These are phyloP conservation scores for Coryphaenoides rupestris DNA, from an alignment of 2,113 vertebrate genomes.

Conservation along the genomic window DNA sequence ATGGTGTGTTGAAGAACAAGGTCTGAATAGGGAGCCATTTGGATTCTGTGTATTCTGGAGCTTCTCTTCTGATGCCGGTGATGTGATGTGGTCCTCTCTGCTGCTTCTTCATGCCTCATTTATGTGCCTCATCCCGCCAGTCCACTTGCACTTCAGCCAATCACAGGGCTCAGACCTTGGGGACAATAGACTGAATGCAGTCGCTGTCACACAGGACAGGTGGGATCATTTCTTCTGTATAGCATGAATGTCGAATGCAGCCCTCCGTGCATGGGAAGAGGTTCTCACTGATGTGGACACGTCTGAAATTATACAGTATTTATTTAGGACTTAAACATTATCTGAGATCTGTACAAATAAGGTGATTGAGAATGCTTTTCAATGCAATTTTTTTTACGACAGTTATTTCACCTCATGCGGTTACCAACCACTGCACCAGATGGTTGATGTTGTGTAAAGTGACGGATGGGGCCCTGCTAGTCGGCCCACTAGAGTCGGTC, in stretches of 20 bases:
- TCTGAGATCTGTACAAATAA: too few species aligned
- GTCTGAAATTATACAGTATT: too few species aligned
- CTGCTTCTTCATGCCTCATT: slow-evolving; percentile 42
- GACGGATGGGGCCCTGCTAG: slow-evolving; percentile 27
- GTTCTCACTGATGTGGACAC: slow-evolving; percentile 44
- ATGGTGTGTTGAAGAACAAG: slow-evolving; percentile 63
- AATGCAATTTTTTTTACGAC: too few species aligned
- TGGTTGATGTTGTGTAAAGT: slow-evolving; percentile 44
- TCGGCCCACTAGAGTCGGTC: too few species aligned
- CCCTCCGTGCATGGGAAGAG: slow-evolving; percentile 57
- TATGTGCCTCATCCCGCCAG: slow-evolving; percentile 42
- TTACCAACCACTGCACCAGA: slow-evolving; percentile 44
- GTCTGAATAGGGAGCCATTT: slow-evolving; percentile 64
- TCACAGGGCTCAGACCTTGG: slow-evolving; percentile 35
- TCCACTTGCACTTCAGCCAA: slow-evolving; percentile 51
- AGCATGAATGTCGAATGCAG: slow-evolving; percentile 43
- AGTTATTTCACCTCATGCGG: slow-evolving; percentile 2
- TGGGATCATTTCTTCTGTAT: slow-evolving; percentile 60
- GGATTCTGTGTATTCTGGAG: slow-evolving; percentile 9
- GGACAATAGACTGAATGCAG: slow-evolving; percentile 61
- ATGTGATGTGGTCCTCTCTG: slow-evolving; percentile 19
- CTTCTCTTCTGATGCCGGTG: not conserved
- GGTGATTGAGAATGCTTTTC: too few species aligned
- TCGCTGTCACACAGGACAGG: slow-evolving; percentile 62
- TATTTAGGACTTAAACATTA: too few species aligned